phyloP scores from a whole-genome alignment of 1,140 invertebrate species.

The Pristionchus pacificus region DNA sequence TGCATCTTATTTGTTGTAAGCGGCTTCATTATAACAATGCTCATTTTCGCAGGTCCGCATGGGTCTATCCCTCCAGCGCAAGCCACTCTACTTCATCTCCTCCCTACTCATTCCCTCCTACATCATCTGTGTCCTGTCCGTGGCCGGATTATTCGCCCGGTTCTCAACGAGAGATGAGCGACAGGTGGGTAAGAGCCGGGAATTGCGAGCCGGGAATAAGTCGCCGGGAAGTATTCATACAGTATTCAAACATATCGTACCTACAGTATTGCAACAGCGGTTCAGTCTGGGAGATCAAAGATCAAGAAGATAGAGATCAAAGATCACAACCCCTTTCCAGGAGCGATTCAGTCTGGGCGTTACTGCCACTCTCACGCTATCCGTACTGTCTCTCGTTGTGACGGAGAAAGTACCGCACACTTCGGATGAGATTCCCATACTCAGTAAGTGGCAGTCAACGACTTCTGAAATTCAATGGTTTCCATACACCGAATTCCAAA shows the following conservation, averaged over 20 bases:
- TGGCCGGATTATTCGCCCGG: conserved; percentile 39
- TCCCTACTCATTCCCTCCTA: conserved; percentile 39
- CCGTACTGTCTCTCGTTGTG: conserved; percentile 38
- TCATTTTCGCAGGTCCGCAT: conserved; percentile 34
- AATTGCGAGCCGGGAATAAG: too few species aligned
- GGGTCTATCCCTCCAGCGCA: conserved; percentile 28
- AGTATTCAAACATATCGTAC: not conserved
- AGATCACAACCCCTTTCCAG: conserved; percentile 14
- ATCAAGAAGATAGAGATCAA: not conserved
- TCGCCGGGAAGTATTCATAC: not conserved
- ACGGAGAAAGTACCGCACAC: conserved; percentile 42
- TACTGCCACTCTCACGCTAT: conserved; percentile 39
- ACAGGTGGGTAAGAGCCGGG: too few species aligned
- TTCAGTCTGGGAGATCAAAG: not conserved
- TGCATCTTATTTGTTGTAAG: conserved; percentile 20
- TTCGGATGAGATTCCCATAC: conserved; percentile 33
- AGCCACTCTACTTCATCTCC: conserved; percentile 39
- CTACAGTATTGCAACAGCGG: not conserved
- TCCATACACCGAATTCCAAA: not conserved
- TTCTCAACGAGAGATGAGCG: conserved; percentile 43
- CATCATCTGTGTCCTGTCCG: conserved; percentile 39
- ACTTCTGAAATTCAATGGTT: not conserved
- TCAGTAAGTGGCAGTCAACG: conserved; percentile 23
- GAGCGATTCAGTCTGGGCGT: conserved; percentile 43
- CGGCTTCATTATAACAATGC: conserved; percentile 29